These are phyloP conservation scores for Ostrea denselamellosa DNA, from an alignment of 1,140 invertebrate genomes.

Conservation along the genomic window DNA sequence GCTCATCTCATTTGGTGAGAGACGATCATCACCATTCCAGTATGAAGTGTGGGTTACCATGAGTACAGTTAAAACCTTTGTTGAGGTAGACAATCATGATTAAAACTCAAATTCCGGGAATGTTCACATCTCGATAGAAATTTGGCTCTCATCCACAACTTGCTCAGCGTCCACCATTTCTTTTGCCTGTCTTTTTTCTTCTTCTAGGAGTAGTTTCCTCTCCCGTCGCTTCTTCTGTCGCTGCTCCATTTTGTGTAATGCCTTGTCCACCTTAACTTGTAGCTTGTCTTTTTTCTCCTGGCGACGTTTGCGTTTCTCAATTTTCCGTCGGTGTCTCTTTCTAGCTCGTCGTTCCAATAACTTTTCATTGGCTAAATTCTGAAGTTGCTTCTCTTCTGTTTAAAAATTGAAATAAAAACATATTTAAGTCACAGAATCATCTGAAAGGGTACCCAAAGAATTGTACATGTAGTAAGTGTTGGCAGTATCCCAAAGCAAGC, in stretches of 20 bases:
- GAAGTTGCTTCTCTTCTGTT: constrained; percentile 14
- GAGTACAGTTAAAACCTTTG: background rate
- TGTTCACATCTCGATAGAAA: background rate
- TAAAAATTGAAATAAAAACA: background rate
- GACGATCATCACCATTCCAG: no score
- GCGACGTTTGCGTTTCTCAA: background rate
- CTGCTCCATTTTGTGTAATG: background rate
- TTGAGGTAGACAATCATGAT: background rate
- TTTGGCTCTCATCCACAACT: background rate
- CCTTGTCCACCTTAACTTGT: constrained; percentile 15
- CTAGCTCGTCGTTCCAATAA: background rate
- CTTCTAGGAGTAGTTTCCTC: background rate
- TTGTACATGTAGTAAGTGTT: no score
- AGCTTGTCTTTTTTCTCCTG: background rate
- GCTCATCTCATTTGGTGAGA: no score
- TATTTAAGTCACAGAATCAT: no score
- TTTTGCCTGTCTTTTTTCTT: background rate
- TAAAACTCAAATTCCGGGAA: background rate
- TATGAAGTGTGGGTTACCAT: no score
- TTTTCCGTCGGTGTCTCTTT: background rate
- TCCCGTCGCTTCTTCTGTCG: background rate
- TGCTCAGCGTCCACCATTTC: background rate
- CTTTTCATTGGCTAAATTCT: constrained; percentile 23
- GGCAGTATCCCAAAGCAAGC: no score
- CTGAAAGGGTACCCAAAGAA: no score